Conservation (phyloP, 1,140 invertebrate species). For the Wiebesia pumilae region DNA sequence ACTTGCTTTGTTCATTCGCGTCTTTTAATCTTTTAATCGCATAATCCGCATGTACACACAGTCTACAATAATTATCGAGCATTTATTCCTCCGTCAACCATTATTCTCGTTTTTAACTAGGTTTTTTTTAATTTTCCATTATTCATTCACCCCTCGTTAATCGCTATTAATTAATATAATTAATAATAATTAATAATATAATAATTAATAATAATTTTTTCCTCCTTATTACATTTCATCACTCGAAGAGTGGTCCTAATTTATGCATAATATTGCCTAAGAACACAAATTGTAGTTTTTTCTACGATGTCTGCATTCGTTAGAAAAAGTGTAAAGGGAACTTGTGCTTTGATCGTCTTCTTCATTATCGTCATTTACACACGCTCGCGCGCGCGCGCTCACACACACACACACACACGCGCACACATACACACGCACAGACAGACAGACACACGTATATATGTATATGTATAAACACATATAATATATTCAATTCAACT, state of each 20-base stretch:
- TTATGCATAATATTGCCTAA: slow-evolving; percentile 55
- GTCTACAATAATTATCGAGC: slow-evolving; percentile 46
- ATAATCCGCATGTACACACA: slow-evolving; percentile 44
- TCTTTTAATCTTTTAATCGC: slow-evolving; percentile 51
- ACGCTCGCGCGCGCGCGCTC: background rate
- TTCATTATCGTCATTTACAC: background rate
- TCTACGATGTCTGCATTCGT: slow-evolving; percentile 47
- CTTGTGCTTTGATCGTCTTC: slow-evolving; percentile 59
- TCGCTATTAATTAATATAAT: slow-evolving; percentile 50
- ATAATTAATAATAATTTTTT: slow-evolving; percentile 41
- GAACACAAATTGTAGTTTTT: slow-evolving; percentile 57
- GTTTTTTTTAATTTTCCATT: slow-evolving; percentile 44
- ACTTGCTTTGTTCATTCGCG: slow-evolving; percentile 55
- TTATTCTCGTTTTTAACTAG: slow-evolving; percentile 44
- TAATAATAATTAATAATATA: slow-evolving; percentile 51
- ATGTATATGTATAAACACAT: background rate
- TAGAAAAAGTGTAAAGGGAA: slow-evolving; percentile 65
- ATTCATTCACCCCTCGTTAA: slow-evolving; percentile 54
- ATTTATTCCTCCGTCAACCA: slow-evolving; percentile 33
- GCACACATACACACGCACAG: background rate
- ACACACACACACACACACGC: background rate
- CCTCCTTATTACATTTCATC: slow-evolving; percentile 42
- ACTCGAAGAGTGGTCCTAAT: slow-evolving; percentile 42
- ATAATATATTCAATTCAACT: slow-evolving; percentile 48
- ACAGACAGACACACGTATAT: background rate